Conservation (phyloP, 2,113 vertebrate genomes). For the Solenodon paradoxus region DNA sequence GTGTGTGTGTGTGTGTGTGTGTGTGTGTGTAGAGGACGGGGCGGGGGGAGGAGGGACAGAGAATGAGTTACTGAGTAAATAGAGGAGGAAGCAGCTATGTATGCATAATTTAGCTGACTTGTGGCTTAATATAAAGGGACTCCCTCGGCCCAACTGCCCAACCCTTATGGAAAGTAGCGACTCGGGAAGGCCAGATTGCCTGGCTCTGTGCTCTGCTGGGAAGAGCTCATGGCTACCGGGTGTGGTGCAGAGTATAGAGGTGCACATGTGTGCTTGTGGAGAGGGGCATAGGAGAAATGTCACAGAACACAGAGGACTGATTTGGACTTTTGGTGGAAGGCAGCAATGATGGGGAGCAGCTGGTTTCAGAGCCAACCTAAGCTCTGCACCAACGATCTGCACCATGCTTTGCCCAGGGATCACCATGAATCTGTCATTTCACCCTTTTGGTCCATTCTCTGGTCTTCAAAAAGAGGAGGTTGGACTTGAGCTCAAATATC, state of each 20-base stretch:
- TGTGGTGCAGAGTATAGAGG: not conserved
- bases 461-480: not conserved
- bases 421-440: not conserved
- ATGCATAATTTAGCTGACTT: conserved; percentile 36
- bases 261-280: not conserved
- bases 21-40: not conserved
- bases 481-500: not conserved
- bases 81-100: not conserved
- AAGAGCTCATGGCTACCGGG: not conserved
- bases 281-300: not conserved
- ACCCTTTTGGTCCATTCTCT: not conserved
- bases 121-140: conserved; percentile 22
- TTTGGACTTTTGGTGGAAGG: not conserved
- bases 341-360: not conserved
- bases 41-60: no score
- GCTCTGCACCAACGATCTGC: not conserved
- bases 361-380: not conserved
- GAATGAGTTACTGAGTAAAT: conserved; percentile 26
- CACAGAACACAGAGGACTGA: not conserved
- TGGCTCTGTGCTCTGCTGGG: not conserved
- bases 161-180: not conserved
- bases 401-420: no score
- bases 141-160: not conserved
- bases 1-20: not conserved
- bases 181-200: not conserved